Evolutionary conservation across 2,888 invertebrate species (phyloP).

Genomic region (Zaprionus lineosus): DNA sequence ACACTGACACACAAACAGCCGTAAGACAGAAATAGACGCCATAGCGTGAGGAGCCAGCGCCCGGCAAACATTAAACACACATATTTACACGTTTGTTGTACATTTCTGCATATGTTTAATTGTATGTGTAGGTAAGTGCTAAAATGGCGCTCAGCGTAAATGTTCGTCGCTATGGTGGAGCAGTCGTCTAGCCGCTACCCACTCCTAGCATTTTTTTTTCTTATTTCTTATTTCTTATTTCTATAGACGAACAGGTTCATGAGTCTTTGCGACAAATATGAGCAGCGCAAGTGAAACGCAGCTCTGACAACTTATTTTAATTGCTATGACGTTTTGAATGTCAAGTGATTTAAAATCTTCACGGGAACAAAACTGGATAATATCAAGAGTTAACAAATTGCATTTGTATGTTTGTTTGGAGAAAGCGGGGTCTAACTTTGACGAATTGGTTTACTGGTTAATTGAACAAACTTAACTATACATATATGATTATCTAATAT

Average conservation of each 20-base stretch:
- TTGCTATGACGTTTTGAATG: constrained; percentile 63
- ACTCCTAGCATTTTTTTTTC: constrained; percentile 47
- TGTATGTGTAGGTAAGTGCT: constrained; percentile 21
- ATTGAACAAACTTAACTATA: too few species aligned
- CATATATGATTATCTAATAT: too few species aligned
- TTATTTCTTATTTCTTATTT: constrained; percentile 25
- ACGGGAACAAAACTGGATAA: constrained; percentile 27
- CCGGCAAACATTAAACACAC: constrained; percentile 20
- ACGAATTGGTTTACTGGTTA: too few species aligned
- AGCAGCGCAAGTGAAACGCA: constrained; percentile 33
- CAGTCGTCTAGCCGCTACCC: constrained; percentile 56
- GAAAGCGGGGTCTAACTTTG: too few species aligned
- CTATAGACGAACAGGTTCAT: constrained; percentile 72
- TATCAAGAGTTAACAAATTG: too few species aligned
- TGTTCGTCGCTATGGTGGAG: constrained; percentile 24
- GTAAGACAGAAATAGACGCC: constrained; percentile 56
- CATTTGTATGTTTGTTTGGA: too few species aligned
- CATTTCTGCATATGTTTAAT: background rate
- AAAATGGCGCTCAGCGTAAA: constrained; percentile 63
- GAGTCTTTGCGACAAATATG: constrained; percentile 59
- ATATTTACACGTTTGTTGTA: constrained; percentile 1
- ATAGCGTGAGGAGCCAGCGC: constrained; percentile 27
- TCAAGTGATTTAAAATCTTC: constrained; percentile 58
- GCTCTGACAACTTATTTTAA: constrained; percentile 46
- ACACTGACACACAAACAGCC: constrained; percentile 64